A percentile compares a stretch with the other conserved stretches of the same genome.
phyloP scores from a whole-genome alignment of 2,888 invertebrate genomes.

The Leucophenga maculata region DNA sequence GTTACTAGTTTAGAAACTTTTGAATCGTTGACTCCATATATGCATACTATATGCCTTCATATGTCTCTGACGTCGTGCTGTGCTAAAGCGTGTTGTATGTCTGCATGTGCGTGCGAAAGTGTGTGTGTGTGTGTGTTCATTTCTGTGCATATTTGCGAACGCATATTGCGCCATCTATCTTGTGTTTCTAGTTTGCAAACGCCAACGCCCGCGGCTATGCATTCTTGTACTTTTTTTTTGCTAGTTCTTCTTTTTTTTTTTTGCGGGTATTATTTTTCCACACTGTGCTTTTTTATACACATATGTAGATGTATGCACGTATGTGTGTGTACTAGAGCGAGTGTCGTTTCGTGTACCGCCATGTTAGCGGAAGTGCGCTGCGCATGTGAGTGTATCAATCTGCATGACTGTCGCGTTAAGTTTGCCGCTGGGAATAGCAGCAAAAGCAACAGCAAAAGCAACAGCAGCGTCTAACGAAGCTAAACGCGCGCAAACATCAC shows the following conservation, averaged over 20 bases:
- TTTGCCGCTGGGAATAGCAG: constrained; percentile 26
- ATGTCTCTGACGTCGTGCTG: neutral
- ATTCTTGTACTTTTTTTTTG: no score
- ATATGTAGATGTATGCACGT: no score
- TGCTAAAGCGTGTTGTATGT: neutral
- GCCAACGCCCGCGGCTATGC: no score
- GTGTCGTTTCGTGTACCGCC: no score
- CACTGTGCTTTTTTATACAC: no score
- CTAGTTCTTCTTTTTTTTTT: no score
- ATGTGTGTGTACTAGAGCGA: no score
- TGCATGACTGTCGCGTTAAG: constrained; percentile 14
- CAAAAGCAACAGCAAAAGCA: neutral
- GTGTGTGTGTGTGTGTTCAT: constrained; percentile 17
- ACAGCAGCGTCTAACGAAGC: constrained; percentile 59
- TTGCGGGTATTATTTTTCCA: no score
- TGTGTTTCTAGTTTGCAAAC: neutral
- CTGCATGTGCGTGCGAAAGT: neutral
- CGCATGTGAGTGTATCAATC: constrained; percentile 39
- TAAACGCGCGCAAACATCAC: constrained; percentile 55
- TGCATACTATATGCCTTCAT: no score
- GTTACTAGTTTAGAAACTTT: no score
- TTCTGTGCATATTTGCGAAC: neutral
- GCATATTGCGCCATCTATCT: constrained; percentile 8
- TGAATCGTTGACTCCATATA: no score
- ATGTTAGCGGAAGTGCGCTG: neutral